Conservation (phyloP, 1,140 invertebrate genomes). For the Penaeus japonicus region DNA sequence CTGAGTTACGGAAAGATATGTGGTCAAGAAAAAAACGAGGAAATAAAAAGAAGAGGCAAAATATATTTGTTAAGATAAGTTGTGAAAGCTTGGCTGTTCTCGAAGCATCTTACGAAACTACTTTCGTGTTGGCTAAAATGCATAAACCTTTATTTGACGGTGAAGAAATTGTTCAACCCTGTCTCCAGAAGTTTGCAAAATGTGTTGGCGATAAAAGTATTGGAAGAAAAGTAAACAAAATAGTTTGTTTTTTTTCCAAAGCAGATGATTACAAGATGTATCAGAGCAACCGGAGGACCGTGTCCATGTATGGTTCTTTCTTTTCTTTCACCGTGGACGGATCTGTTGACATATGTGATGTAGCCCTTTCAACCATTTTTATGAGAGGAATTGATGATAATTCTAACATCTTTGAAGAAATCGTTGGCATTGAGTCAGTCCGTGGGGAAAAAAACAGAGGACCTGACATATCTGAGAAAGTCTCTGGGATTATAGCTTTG, state of each 20-base stretch:
- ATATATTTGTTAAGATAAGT: background rate
- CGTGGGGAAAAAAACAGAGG: background rate
- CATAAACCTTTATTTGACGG: background rate
- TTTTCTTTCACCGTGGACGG: background rate
- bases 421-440: background rate
- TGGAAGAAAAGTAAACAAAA: background rate
- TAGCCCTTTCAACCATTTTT: background rate
- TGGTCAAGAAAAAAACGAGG: background rate
- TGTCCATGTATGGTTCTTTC: background rate
- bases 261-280: background rate
- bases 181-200: no score
- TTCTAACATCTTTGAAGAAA: background rate
- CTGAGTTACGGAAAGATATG: background rate
- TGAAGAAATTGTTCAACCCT: no score
- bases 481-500: background rate
- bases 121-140: background rate
- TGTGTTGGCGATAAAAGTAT: background rate
- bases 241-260: background rate
- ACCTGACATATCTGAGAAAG: background rate
- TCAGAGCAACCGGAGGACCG: background rate
- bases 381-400: background rate
- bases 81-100: background rate
- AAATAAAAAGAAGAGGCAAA: background rate
- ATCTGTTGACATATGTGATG: background rate
- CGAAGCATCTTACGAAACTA: background rate